phyloP scores from a whole-genome alignment of 2,797 vertebrate species.

The Acanthurus leucopareius region DNA sequence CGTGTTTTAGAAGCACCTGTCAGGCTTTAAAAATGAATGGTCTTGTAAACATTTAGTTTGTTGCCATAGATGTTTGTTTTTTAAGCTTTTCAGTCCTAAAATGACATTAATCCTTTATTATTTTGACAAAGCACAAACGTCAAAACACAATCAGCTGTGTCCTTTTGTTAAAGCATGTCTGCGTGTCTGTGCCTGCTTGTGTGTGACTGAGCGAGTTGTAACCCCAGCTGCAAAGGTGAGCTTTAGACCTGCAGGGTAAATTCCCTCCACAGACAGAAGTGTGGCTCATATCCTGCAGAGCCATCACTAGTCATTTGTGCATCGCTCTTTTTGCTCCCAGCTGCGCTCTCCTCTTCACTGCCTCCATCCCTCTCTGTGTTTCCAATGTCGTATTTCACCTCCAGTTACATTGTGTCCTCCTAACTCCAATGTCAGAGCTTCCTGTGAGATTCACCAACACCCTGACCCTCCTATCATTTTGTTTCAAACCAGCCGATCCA shows the following conservation, averaged over 20 bases:
- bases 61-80: neutral
- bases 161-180: neutral
- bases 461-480: conserved; percentile 19
- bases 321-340: conserved; percentile 65
- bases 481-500: conserved; percentile 31
- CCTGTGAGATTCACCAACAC: conserved; percentile 41
- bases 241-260: conserved; percentile 58
- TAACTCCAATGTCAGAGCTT: conserved; percentile 65
- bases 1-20: neutral
- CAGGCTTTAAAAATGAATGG: no score
- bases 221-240: conserved; percentile 69
- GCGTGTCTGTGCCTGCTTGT: neutral
- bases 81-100: no score
- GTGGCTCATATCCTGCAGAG: conserved; percentile 66
- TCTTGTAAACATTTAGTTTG: no score
- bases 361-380: conserved; percentile 44
- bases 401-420: conserved; percentile 65
- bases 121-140: conserved; percentile 7
- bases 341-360: conserved; percentile 56
- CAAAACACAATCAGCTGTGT: neutral
- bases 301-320: conserved; percentile 73
- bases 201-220: conserved; percentile 39
- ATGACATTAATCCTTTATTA: no score
- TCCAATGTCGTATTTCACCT: conserved; percentile 74
- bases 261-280: conserved; percentile 46